phyloP scores from a whole-genome alignment of 1,140 invertebrate species.

The Drosophila leontia region DNA sequence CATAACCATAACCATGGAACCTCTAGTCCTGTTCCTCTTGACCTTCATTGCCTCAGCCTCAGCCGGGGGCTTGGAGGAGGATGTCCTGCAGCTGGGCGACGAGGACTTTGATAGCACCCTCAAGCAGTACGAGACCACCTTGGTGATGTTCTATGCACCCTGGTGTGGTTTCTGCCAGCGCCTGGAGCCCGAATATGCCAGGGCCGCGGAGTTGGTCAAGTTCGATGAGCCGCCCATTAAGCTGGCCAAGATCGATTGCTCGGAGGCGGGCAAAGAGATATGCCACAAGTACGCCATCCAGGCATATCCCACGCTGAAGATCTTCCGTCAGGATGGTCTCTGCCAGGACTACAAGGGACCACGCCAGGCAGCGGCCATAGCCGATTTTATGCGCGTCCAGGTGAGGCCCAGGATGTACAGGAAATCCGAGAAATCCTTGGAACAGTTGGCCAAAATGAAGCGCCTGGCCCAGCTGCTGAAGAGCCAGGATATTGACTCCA shows the following conservation, averaged over 20 bases:
- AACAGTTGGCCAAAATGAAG: constrained; percentile 25
- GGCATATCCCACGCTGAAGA: constrained; percentile 99
- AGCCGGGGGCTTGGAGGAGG: constrained; percentile 78
- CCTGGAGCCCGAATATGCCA: constrained; percentile 98
- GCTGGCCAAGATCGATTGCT: constrained; percentile 98
- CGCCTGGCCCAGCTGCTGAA: constrained; percentile 93
- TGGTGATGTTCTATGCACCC: constrained; percentile 99
- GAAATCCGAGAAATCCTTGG: constrained; percentile 88
- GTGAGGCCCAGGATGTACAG: constrained; percentile 96
- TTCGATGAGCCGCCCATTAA: constrained; percentile 95
- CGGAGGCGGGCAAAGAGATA: constrained; percentile 95
- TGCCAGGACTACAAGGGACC: constrained; percentile 97
- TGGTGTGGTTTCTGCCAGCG: constrained; percentile 99
- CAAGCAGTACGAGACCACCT: constrained; percentile 92
- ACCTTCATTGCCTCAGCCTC: constrained; percentile 38
- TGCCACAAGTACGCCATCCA: constrained; percentile 96
- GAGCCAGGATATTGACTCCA: constrained; percentile 92
- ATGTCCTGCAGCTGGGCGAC: constrained; percentile 95
- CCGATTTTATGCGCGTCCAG: constrained; percentile 97
- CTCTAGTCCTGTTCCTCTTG: constrained; percentile 24
- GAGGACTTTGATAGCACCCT: constrained; percentile 92
- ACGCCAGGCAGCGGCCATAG: constrained; percentile 96
- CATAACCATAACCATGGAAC: neutral
- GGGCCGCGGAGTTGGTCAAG: constrained; percentile 94
- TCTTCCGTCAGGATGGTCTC: constrained; percentile 96